Evolutionary conservation across 2,797 vertebrate genomes (phyloP).

Genomic region (Melopsittacus undulatus): DNA sequence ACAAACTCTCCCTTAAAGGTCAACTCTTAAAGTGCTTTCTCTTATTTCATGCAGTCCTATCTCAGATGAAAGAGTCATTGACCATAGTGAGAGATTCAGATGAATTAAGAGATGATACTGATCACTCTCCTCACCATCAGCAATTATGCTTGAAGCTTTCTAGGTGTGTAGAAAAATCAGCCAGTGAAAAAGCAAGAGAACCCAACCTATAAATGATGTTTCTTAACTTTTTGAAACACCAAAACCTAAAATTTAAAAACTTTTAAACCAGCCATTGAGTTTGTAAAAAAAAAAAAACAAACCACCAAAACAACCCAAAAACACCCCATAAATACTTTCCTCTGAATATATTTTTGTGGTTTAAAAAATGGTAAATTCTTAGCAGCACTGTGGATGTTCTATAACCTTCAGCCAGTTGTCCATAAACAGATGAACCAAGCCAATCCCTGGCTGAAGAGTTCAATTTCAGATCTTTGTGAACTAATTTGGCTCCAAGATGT

Average conservation of each 20-base stretch:
- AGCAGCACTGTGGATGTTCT: neutral
- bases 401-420: neutral
- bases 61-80: neutral
- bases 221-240: neutral
- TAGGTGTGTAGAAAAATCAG: neutral
- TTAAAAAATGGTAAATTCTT: neutral
- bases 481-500: neutral
- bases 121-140: neutral
- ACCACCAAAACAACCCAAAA: neutral
- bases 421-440: neutral
- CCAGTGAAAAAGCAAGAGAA: neutral
- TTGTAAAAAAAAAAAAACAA: neutral
- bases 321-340: neutral
- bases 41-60: neutral
- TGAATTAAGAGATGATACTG: neutral
- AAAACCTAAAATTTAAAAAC: neutral
- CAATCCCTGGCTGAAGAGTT: neutral
- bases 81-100: neutral
- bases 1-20: neutral
- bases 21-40: constrained; percentile 1
- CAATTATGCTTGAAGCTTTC: neutral
- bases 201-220: neutral
- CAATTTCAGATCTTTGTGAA: neutral
- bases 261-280: neutral
- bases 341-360: neutral